These are phyloP conservation scores for Vipera ursinii DNA, from an alignment of 2,797 vertebrate genomes.

Conservation along the genomic window DNA sequence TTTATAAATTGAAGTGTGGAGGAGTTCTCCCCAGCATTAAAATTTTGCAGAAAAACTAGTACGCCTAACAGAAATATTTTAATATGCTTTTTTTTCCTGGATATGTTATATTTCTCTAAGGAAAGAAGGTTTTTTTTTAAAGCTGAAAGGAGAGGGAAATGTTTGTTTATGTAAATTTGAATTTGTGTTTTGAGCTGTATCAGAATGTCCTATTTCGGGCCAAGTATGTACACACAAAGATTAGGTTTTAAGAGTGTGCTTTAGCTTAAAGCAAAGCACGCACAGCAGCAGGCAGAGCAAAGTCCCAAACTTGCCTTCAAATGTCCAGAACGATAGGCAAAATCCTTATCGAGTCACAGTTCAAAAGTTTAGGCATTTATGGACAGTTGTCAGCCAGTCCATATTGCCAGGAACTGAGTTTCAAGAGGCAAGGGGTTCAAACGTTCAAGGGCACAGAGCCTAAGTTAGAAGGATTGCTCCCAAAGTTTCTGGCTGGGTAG, in stretches of 20 bases:
- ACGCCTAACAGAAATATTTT: neutral
- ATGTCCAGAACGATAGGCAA: neutral
- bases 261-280: neutral
- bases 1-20: neutral
- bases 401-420: neutral
- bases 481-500: neutral
- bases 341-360: neutral
- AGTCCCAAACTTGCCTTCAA: neutral
- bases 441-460: neutral
- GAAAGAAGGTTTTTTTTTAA: neutral
- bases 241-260: neutral
- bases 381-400: neutral
- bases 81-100: neutral
- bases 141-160: neutral
- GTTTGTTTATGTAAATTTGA: neutral
- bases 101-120: neutral
- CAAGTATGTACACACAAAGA: neutral
- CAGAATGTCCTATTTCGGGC: neutral
- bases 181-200: neutral
- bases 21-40: neutral
- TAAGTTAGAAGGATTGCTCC: neutral
- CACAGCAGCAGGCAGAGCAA: neutral
- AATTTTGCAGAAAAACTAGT: neutral
- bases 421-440: neutral
- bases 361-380: neutral